Evolutionary conservation across 2,113 vertebrate species (phyloP).

Genomic region (Orthonyx spaldingii): DNA sequence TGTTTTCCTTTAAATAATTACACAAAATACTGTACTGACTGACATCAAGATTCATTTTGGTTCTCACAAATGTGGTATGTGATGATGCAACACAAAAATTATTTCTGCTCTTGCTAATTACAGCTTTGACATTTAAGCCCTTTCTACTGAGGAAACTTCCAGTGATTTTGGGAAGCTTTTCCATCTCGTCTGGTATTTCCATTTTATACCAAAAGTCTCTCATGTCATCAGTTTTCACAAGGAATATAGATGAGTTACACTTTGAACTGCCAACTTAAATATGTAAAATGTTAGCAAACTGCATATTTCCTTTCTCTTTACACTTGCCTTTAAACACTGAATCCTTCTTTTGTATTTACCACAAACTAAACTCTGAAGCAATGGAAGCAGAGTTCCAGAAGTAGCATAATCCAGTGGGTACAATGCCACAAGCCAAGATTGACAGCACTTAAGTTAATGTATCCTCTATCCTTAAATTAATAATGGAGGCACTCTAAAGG

Average conservation of each 20-base stretch:
- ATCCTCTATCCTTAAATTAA: not conserved
- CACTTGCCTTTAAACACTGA: not conserved
- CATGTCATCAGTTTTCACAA: not conserved
- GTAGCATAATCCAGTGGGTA: not conserved
- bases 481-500: not conserved
- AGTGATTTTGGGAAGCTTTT: not conserved
- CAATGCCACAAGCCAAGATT: not conserved
- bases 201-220: not conserved
- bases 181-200: not conserved
- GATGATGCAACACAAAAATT: not conserved
- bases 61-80: not conserved
- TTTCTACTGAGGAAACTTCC: not conserved
- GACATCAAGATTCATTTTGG: not conserved
- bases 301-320: not conserved
- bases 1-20: not conserved
- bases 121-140: not conserved
- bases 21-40: not conserved
- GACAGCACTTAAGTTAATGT: not conserved
- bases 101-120: not conserved
- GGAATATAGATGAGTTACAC: not conserved
- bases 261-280: not conserved
- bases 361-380: not conserved
- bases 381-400: not conserved
- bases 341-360: not conserved
- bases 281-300: not conserved